These are phyloP conservation scores for Drosophila pseudoananassae DNA, from an alignment of 1,140 invertebrate species.

Conservation along the genomic window DNA sequence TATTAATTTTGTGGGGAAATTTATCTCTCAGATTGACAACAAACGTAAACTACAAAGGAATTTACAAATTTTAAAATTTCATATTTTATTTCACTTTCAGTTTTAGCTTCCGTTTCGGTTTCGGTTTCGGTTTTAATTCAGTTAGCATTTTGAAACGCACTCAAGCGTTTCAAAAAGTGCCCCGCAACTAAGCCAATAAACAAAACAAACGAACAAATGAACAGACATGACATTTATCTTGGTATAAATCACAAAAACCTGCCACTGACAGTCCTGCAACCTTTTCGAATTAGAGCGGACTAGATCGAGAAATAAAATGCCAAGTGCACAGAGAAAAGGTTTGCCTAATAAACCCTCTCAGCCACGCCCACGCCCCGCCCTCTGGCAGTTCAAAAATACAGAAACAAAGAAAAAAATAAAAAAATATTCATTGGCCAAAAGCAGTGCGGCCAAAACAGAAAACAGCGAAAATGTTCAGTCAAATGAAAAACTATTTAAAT, in stretches of 20 bases:
- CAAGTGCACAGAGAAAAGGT: slow-evolving; percentile 51
- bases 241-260: slow-evolving; percentile 58
- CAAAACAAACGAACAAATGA: slow-evolving; percentile 22
- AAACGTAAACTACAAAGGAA: slow-evolving; percentile 14
- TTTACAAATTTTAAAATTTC: not conserved
- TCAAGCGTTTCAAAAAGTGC: slow-evolving; percentile 17
- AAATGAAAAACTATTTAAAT: slow-evolving; percentile 82
- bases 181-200: slow-evolving; percentile 10
- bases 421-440: slow-evolving; percentile 19
- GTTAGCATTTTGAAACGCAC: slow-evolving; percentile 9
- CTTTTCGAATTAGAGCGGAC: slow-evolving; percentile 9
- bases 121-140: not conserved
- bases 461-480: slow-evolving; percentile 59
- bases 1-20: not conserved
- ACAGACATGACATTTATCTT: slow-evolving; percentile 47
- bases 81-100: slow-evolving; percentile 3
- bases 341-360: slow-evolving; percentile 43
- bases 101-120: not conserved
- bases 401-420: not conserved
- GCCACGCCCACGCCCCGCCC: not conserved
- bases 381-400: not conserved
- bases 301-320: slow-evolving; percentile 20
- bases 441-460: slow-evolving; percentile 3
- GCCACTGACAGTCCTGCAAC: slow-evolving; percentile 45
- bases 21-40: slow-evolving; percentile 14